Evolutionary conservation across 2,888 invertebrate genomes (phyloP), one percentile per base, ranked within the genome.

Genomic region (Andrena bicolor): DNA sequence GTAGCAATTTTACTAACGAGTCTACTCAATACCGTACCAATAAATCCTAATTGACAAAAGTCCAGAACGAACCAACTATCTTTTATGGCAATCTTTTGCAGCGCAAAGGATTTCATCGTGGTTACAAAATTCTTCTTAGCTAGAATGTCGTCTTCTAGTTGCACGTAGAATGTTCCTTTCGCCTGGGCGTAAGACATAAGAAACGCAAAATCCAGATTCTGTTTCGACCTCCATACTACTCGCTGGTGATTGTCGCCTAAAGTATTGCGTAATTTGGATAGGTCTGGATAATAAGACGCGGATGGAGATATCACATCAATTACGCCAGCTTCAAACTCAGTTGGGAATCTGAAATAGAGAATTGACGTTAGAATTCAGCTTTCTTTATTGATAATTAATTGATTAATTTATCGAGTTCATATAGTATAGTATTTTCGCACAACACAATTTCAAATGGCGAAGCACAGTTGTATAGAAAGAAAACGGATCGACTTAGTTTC

Each of bases 131-230:
- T 96, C 0, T 96, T 96, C 92, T 98, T 98, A 0, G 98, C 97
- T 48, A 99, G 94, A 70, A 99, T 97, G 92, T 99, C 99, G 92
- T 99, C 99, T 94, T 99, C 99, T 8, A 99, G 94, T 95, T 99
- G 97, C 23, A 99, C 96, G 92, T 99, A 99, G 94, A 97, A 99
- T 0, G 96, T 96, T 77, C 97, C 99, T 92, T 97, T 97, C 0
- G 97, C 96, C 90, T 98, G 97, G 0, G 98, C 97, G 92, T 99
- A 99, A 76, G 98, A 97, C 99, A 99, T 99, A 16, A 99, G 95
- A 93, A 97, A 99, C 0, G 98, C 97, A 91, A 97, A 98, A 93
- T 99, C 99, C 76, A 99, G 94, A 93, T 99, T 99, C 93, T 99
- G 99, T 91, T 99, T 99, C 3, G 98, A 98, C 71, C 99, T 95